These are phyloP conservation scores for Somateria mollissima DNA, from an alignment of 2,797 vertebrate species.

Conservation along the genomic window DNA sequence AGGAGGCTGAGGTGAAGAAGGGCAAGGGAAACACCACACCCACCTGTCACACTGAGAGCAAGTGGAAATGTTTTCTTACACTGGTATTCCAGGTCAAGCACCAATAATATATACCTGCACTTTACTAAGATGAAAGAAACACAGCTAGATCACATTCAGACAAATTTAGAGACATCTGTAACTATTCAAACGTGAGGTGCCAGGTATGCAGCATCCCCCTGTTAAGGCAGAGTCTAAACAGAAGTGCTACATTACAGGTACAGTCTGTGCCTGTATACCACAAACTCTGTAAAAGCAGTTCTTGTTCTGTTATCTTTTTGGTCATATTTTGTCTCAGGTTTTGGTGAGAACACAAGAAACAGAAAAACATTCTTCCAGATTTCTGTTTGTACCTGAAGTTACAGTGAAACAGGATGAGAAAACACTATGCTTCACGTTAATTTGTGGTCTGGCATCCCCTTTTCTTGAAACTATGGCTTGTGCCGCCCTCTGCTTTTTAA, in stretches of 20 bases:
- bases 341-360: not conserved
- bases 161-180: not conserved
- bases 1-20: not conserved
- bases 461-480: not conserved
- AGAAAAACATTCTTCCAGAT: not conserved
- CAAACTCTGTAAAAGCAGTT: not conserved
- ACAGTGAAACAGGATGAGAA: not conserved
- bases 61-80: not conserved
- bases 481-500: not conserved
- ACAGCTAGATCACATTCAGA: not conserved
- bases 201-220: not conserved
- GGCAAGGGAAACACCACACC: not conserved
- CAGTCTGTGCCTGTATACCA: not conserved
- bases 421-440: fast-evolving
- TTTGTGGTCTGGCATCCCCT: not conserved
- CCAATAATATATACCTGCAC: not conserved
- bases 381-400: not conserved
- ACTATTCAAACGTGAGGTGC: fast-evolving
- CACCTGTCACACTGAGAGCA: not conserved
- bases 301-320: not conserved
- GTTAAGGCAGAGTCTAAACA: not conserved
- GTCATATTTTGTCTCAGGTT: not conserved
- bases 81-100: not conserved
- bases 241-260: not conserved
- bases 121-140: not conserved